Conservation (phyloP, 2,888 invertebrate species). For the Chrysodeixis includens region DNA sequence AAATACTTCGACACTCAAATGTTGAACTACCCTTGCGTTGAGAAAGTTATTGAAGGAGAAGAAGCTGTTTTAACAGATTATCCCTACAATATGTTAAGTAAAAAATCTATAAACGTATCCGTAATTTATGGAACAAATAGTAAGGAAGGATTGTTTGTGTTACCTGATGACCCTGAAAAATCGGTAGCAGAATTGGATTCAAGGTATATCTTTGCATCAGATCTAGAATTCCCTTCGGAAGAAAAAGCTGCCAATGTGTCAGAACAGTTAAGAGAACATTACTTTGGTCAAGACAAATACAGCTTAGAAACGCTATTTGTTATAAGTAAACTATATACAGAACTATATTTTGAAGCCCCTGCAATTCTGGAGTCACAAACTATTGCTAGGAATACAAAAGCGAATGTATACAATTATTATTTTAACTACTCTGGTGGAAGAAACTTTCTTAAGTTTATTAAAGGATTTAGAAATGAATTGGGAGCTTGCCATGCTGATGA, state of each 20-base stretch:
- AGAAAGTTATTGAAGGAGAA: conserved; percentile 72
- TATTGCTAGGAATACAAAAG: conserved; percentile 56
- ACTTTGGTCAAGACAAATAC: conserved; percentile 81
- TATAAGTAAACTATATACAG: conserved; percentile 75
- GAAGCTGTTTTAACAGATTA: conserved; percentile 77
- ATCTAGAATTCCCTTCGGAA: conserved; percentile 74
- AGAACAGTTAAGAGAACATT: conserved; percentile 75
- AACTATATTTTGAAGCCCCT: conserved; percentile 83
- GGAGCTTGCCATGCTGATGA: conserved; percentile 84
- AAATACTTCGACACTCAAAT: conserved; percentile 80
- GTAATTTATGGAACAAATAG: conserved; percentile 77
- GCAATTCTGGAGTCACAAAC: conserved; percentile 73
- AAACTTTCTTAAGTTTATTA: conserved; percentile 73
- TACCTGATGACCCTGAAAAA: conserved; percentile 59
- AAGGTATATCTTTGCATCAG: conserved; percentile 79
- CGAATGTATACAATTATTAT: conserved; percentile 76
- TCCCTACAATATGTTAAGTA: conserved; percentile 76
- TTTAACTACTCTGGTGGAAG: conserved; percentile 79
- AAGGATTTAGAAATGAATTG: conserved; percentile 64
- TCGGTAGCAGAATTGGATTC: conserved; percentile 68
- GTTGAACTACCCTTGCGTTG: conserved; percentile 80
- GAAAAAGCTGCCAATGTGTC: conserved; percentile 69
- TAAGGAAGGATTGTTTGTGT: conserved; percentile 75
- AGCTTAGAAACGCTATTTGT: conserved; percentile 76
- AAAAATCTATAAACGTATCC: conserved; percentile 69